Evolutionary conservation across 2,888 invertebrate species (phyloP).

Genomic region (Caprella mutica): DNA sequence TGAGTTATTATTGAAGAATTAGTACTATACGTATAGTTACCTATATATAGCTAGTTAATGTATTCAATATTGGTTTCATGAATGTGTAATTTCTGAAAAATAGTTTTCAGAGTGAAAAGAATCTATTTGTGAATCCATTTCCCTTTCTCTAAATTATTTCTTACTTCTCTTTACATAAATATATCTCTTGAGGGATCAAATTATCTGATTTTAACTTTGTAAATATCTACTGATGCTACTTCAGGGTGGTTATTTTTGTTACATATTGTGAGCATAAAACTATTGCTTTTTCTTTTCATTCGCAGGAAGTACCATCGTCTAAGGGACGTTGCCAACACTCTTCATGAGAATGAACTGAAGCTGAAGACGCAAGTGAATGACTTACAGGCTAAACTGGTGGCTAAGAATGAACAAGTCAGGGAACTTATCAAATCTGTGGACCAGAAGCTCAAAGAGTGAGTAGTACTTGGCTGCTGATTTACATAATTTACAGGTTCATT

Average conservation of each 20-base stretch:
- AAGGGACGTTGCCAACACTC: background rate
- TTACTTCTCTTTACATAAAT: too few species aligned
- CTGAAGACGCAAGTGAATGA: constrained; percentile 11
- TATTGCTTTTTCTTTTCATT: background rate
- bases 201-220: background rate
- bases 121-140: too few species aligned
- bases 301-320: constrained; percentile 12
- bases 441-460: constrained; percentile 12
- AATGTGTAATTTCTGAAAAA: constrained; percentile 2
- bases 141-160: too few species aligned
- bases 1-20: background rate
- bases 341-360: constrained; percentile 5
- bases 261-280: too few species aligned
- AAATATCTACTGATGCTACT: background rate
- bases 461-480: background rate
- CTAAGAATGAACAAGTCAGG: constrained; percentile 13
- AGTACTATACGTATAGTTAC: background rate
- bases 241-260: background rate
- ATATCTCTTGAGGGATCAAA: too few species aligned
- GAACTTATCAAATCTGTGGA: constrained; percentile 11
- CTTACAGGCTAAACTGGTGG: constrained; percentile 3
- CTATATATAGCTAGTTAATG: background rate
- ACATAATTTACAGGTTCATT: too few species aligned
- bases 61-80: too few species aligned
- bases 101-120: too few species aligned